phyloP scores from a whole-genome alignment of 2,797 vertebrate genomes.

The Acanthurus tractus region DNA sequence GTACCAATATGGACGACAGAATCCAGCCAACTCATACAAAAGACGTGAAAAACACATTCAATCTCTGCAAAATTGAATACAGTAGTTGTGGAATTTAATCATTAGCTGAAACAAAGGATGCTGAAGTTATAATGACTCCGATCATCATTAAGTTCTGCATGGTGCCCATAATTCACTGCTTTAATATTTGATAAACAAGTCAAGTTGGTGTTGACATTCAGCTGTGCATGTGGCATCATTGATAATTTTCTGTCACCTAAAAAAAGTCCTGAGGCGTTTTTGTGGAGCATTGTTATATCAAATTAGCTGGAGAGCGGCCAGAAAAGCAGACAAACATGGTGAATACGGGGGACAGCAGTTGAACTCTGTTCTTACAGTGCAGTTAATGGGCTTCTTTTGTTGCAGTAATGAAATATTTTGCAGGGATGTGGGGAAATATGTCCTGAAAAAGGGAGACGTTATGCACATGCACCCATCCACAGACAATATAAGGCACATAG shows the following conservation, averaged over 20 bases:
- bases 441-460: conserved; percentile 72
- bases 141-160: conserved; percentile 86
- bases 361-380: conserved; percentile 84
- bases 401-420: conserved; percentile 88
- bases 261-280: conserved; percentile 84
- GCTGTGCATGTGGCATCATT: conserved; percentile 88
- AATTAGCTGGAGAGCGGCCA: conserved; percentile 90
- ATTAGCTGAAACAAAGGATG: conserved; percentile 85
- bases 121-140: conserved; percentile 84
- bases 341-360: conserved; percentile 80
- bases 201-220: conserved; percentile 87
- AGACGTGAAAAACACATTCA: conserved; percentile 77
- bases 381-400: conserved; percentile 89
- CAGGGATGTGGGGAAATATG: conserved; percentile 76
- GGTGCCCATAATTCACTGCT: conserved; percentile 82
- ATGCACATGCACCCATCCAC: conserved; percentile 61
- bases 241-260: conserved; percentile 87
- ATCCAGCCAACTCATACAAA: conserved; percentile 77
- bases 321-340: conserved; percentile 84
- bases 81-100: conserved; percentile 84
- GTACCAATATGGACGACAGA: conserved; percentile 61
- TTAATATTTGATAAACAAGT: conserved; percentile 88
- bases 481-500: conserved; percentile 53
- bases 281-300: conserved; percentile 89
- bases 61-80: conserved; percentile 82